Evolutionary conservation across 2,113 vertebrate species (phyloP), one percentile per base, ranked within the genome.

Genomic region (Indicator indicator): DNA sequence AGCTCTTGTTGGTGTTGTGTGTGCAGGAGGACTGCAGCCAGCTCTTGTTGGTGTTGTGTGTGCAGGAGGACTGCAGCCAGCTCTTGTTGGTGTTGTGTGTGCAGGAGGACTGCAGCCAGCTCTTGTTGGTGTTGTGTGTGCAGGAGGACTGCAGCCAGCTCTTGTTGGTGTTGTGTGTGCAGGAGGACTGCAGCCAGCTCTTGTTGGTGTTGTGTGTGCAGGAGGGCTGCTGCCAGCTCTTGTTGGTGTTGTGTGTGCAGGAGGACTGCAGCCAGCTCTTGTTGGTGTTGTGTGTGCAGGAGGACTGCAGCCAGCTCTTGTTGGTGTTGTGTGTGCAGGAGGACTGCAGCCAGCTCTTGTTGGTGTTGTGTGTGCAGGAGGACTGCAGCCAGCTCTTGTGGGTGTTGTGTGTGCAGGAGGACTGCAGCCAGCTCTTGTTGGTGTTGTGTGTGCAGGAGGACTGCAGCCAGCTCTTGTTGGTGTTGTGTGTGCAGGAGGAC

Each of bases 41-140:
- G 64, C 76, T 59, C 1, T 0, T 32, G 0, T 4, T 10, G 2
- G 42, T 13, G 12, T 42, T 28, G 2, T 21, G n/a, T 9, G 67
- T 44, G 62, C 82, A 11, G 62, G 60, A 2, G 3, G 27, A 63
- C 89, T 93, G 85, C 72, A 80, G 36, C 8, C 36, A 36, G 36
- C 36, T 36, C 36, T 36, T 36, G 36, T 7, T 7, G 36, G 36
- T 36, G 36, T 36, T 36, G 2, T 21, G n/a, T 9, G 67, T 44
- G 62, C 82, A 11, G 62, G 60, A 2, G 3, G 27, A 63, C 89
- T 93, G 85, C 72, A 80, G 36, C 8, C 36, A 36, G 36, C 36
- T 36, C 36, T 36, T 36, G 36, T 7, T 7, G 36, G 36, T 36
- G 36, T 36, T 36, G 2, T 21, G n/a, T 9, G 67, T 44, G 62